Base-by-base conservation (phyloP, 2,888 invertebrate genomes). In the Euplagia quadripunctaria region DNA sequence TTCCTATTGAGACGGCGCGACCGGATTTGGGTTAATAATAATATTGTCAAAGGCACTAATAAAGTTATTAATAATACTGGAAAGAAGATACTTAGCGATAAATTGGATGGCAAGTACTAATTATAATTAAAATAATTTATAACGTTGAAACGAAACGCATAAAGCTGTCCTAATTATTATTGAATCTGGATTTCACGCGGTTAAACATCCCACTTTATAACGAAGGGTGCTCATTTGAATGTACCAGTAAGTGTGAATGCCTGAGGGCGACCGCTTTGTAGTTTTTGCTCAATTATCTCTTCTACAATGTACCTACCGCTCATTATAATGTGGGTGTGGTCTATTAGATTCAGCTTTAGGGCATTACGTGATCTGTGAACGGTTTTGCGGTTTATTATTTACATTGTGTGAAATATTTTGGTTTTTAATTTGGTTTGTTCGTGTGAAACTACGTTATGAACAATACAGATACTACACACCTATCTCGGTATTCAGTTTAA, bases 291-390 rank as follows among this genome's bases (percentile, higher is more conserved):
- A 94, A 94, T 95, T 94, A 92, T 92, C 90, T 85, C 76, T 89
- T 76, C 88, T 91, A 90, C 92, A 90, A 91, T 90, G 84, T 87
- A 85, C 86, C 87, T 86, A 88, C 94, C 93, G 91, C 88, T 94
- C 94, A 92, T 94, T 92, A 92, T 82, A 78, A 78, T 72, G 78
- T 85, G 90, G 92, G 92, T 88, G 91, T 90, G 91, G 87, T 86
- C 85, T 93, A 92, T 94, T 94, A 94, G 90, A 92, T 91, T 89
- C 90, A 87, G 94, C 94, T 95, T 93, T 90, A 91, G 94, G 94
- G 93, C 91, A 92, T 93, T 90, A 84, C 85, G 84, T 83, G 82
- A 85, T 83, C 71, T 79, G 83, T 82, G 84, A 85, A 83, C 80
- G 84, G 79, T 84, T 86, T 81, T 79, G 75, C 77, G 79, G 82